These are phyloP conservation scores for Dinocampus coccinellae DNA, from an alignment of 2,888 invertebrate species.

Conservation along the genomic window DNA sequence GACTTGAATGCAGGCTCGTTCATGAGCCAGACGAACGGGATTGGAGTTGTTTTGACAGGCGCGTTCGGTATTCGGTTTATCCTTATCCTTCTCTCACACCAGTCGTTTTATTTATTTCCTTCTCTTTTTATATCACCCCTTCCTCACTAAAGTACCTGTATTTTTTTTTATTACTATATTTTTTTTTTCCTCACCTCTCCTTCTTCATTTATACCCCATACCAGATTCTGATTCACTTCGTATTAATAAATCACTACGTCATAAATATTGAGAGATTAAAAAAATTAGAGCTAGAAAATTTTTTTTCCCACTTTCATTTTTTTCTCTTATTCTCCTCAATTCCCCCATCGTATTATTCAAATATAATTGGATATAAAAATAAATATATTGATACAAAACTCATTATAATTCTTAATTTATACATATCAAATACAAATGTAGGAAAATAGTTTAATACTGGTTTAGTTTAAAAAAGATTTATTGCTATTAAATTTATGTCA, in stretches of 20 bases:
- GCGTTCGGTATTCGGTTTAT: constrained; percentile 38
- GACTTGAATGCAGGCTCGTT: not conserved
- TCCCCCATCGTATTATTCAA: too few species aligned
- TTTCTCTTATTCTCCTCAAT: too few species aligned
- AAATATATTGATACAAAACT: too few species aligned
- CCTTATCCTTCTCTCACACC: constrained; percentile 48
- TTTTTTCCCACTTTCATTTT: too few species aligned
- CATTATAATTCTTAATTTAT: too few species aligned
- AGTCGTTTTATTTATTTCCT: constrained; percentile 42
- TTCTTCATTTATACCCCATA: too few species aligned
- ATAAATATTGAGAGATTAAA: not conserved
- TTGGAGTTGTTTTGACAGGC: constrained; percentile 61
- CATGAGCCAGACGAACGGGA: not conserved
- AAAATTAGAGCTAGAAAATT: not conserved
- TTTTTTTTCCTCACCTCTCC: constrained; percentile 46
- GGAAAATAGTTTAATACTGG: not conserved
- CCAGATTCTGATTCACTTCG: constrained; percentile 40
- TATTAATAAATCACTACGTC: not conserved
- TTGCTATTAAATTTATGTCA: not conserved
- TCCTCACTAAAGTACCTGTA: constrained; percentile 52
- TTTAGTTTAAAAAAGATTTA: not conserved
- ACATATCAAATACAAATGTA: not conserved
- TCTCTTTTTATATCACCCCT: constrained; percentile 10
- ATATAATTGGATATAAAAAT: too few species aligned
- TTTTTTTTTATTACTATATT: too few species aligned